Conservation (phyloP, 2,797 vertebrate species). For the Trichosurus vulpecula region DNA sequence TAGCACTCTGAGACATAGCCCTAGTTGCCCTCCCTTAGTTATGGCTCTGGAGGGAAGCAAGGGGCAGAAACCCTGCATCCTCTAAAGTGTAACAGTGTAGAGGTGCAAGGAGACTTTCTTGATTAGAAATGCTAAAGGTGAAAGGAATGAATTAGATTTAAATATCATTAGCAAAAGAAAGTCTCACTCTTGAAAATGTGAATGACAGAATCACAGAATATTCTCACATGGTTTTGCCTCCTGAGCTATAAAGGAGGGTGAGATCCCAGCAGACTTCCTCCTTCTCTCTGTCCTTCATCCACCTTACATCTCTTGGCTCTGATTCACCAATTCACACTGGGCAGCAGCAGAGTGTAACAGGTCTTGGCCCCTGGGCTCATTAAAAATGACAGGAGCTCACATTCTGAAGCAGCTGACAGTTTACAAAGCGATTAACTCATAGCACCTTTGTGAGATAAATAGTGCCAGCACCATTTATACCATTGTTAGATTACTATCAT, state of each 20-base stretch:
- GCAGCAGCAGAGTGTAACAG: neutral
- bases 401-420: neutral
- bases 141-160: constrained; percentile 55
- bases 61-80: neutral
- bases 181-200: constrained; percentile 22
- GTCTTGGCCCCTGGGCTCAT: constrained; percentile 1
- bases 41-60: neutral
- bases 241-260: neutral
- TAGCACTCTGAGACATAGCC: neutral
- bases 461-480: neutral
- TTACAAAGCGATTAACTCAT: neutral
- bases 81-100: neutral
- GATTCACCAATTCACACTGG: constrained; percentile 5
- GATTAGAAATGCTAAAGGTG: constrained; percentile 41
- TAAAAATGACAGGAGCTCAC: neutral
- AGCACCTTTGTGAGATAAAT: neutral
- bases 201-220: neutral
- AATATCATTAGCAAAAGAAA: constrained; percentile 50
- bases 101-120: neutral
- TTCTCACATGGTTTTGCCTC: constrained; percentile 29
- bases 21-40: neutral
- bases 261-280: neutral
- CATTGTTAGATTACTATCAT: neutral
- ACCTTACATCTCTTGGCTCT: constrained; percentile 23
- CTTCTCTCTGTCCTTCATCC: neutral